Percentiles rank a stretch among this genome's conserved stretches.
These are phyloP conservation scores for Cherax destructor DNA, from an alignment of 1,140 invertebrate genomes.

Conservation along the genomic window DNA sequence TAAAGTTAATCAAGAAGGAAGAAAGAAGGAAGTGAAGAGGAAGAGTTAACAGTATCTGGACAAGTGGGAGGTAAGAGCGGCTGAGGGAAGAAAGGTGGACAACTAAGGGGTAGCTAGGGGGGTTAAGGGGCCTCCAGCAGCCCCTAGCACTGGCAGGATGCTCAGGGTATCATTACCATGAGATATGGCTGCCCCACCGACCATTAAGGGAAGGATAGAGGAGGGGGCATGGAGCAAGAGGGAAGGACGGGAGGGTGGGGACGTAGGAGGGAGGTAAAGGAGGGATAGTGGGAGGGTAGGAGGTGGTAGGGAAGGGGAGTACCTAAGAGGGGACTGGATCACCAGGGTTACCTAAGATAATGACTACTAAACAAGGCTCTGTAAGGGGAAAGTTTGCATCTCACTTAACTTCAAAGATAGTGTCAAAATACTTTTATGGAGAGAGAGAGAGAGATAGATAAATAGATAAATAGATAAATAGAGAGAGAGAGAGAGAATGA, in stretches of 20 bases:
- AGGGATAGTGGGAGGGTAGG: background rate
- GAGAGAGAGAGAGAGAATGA: background rate
- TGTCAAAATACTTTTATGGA: too few relatives aligned
- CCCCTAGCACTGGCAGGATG: background rate
- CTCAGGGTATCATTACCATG: conserved; percentile 4
- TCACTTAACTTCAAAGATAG: too few relatives aligned
- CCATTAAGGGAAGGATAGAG: conserved; percentile 1
- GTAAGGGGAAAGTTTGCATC: too few relatives aligned
- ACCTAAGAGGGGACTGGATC: background rate
- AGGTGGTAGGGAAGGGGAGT: background rate
- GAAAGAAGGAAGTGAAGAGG: too few relatives aligned
- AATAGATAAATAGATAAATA: background rate
- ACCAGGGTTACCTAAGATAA: too few relatives aligned
- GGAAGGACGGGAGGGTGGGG: background rate
- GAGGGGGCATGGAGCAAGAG: background rate
- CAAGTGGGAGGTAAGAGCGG: background rate
- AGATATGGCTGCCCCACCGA: background rate
- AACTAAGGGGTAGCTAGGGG: background rate
- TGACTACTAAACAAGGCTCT: too few relatives aligned
- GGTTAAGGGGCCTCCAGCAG: background rate
- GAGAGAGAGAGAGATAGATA: too few relatives aligned
- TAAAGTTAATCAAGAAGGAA: too few relatives aligned
- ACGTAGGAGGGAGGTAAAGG: background rate
- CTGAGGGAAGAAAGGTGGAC: background rate
- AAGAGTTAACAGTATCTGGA: too few relatives aligned